Evolutionary conservation across 2,888 invertebrate species (phyloP).

Genomic region (Drosophila tripunctata): DNA sequence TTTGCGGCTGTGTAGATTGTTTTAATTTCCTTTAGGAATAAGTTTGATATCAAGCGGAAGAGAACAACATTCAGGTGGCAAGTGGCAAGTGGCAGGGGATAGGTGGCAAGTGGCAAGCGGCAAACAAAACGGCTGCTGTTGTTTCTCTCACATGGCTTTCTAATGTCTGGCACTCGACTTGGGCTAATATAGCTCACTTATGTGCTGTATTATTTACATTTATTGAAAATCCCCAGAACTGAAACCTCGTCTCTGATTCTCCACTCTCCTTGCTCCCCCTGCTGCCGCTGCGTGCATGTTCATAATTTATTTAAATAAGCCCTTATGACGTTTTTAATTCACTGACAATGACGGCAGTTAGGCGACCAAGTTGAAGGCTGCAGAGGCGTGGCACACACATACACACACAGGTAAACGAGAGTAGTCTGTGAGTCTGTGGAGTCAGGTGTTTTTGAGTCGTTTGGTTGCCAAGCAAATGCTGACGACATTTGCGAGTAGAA

Average conservation of each 20-base stretch:
- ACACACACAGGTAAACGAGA: not conserved
- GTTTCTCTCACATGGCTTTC: conserved; percentile 70
- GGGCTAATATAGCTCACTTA: conserved; percentile 70
- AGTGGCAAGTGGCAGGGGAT: not conserved
- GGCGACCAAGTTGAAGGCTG: conserved; percentile 10
- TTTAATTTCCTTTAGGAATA: conserved; percentile 74
- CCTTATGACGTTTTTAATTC: conserved; percentile 80
- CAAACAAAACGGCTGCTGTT: conserved; percentile 49
- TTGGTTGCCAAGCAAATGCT: conserved; percentile 42
- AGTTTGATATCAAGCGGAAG: conserved; percentile 16
- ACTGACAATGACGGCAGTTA: conserved; percentile 66
- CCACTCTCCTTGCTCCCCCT: not conserved
- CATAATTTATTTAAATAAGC: conserved; percentile 81
- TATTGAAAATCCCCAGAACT: conserved; percentile 65
- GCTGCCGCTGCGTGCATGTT: conserved; percentile 38
- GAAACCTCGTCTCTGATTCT: conserved; percentile 8
- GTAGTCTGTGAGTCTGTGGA: not conserved
- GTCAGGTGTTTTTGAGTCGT: conserved; percentile 3
- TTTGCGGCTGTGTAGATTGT: conserved; percentile 38
- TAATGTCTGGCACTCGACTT: conserved; percentile 50
- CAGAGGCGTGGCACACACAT: no score
- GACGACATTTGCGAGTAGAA: conserved; percentile 46
- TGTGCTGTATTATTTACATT: conserved; percentile 70
- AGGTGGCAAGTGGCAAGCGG: conserved; percentile 2
- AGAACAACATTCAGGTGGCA: not conserved